Base-by-base conservation (phyloP, 1,140 invertebrate genomes). In the Bombus breviceps region DNA sequence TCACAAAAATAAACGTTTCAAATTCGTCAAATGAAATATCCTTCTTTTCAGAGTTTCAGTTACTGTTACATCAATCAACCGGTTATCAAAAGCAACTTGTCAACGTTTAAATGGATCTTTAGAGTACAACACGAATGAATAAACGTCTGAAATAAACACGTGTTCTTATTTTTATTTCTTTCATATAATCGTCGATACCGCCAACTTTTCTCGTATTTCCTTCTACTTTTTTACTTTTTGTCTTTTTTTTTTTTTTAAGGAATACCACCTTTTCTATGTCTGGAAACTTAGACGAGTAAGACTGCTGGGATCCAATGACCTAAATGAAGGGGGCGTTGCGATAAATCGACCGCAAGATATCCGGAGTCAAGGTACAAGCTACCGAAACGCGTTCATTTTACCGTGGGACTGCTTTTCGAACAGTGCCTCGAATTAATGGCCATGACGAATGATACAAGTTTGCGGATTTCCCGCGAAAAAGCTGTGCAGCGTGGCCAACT, bases 341-440 rank as follows among this genome's bases (percentile, higher is more conserved):
- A 84, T 80, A 80, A 84, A 84, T 84, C 83, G 57, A 47, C 41
- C 53, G 75, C 39, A 41, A 71, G 64, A 62, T 84, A 80, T 37
- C 68, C 53, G 53, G 39, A 79, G 64, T 71, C 47, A 71, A 28
- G 47, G 68, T 37, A 47, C 39, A 18, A 22, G 10, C 5, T 18
- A 57, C 37, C 15, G 15, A 53, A n/a, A 12, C 53, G 6, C 28
- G 57, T 34, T 57, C 37, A 76, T 32, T 43, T 68, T 13, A 43
- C 18, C 3, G 9, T 13, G 32, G 6, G 32, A 62, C 68, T 53
- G 53, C 12, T 64, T 72, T 84, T 12, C 68, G 83, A 80, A 79
- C 25, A 32, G 62, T 83, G 39, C 47, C n/a, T 34, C n/a, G 53
- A 79, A 79, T 80, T 79, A 84, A 72, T 84, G 53, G 68, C 53